These are phyloP conservation scores for Chaenocephalus aceratus DNA, from an alignment of 2,113 vertebrate genomes.

Conservation along the genomic window DNA sequence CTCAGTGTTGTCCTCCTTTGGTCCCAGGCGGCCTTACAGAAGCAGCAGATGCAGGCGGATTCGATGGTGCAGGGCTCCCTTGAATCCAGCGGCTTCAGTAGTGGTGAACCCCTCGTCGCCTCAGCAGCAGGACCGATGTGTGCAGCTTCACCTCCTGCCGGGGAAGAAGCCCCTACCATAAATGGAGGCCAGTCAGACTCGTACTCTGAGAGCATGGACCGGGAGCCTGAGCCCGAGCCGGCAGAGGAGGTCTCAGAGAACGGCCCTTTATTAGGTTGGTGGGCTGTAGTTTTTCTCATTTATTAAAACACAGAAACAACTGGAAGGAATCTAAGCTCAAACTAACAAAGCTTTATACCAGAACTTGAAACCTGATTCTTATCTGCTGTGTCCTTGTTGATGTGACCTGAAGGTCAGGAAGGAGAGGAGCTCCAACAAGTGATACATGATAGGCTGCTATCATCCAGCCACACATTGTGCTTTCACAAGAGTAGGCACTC, in stretches of 20 bases:
- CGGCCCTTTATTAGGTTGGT: conserved; percentile 89
- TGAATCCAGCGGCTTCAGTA: conserved; percentile 71
- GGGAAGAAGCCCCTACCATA: conserved; percentile 86
- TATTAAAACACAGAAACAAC: neutral
- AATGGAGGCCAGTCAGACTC: conserved; percentile 93
- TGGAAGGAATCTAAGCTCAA: neutral
- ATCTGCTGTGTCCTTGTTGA: conserved; percentile 43
- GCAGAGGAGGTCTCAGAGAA: conserved; percentile 94
- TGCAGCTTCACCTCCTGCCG: conserved; percentile 62
- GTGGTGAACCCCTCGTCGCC: conserved; percentile 60
- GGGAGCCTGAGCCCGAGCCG: conserved; percentile 89
- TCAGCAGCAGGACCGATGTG: conserved; percentile 57
- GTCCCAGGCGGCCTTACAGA: conserved; percentile 93
- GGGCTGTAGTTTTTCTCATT: conserved; percentile 50
- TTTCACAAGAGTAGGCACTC: neutral
- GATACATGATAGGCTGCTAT: conserved; percentile 41
- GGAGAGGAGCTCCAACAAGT: conserved; percentile 48
- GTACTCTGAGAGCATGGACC: conserved; percentile 87
- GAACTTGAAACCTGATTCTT: conserved; percentile 48
- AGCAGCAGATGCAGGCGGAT: conserved; percentile 88
- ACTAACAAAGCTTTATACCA: conserved; percentile 37
- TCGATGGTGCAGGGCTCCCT: conserved; percentile 79
- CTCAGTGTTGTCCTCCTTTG: neutral
- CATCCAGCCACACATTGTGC: conserved; percentile 15
- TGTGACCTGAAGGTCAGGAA: conserved; percentile 47